Evolutionary conservation across 1,140 invertebrate species (phyloP).

Genomic region (Drosophila kanapiae): DNA sequence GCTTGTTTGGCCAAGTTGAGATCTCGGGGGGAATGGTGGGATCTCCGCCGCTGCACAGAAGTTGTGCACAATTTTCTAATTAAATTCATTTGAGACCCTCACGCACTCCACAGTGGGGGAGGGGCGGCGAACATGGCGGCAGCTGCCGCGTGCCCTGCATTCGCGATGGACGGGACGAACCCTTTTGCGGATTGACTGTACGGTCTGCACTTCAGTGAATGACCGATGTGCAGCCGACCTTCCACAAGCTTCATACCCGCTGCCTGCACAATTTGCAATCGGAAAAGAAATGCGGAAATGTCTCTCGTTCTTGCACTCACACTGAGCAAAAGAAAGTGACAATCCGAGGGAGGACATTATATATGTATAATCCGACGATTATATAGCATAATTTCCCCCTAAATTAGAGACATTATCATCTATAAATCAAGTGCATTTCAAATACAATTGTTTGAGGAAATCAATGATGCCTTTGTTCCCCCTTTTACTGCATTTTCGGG

Average conservation of each 20-base stretch:
- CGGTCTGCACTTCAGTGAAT: constrained; percentile 26
- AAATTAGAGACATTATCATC: too few species aligned
- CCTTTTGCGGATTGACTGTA: constrained; percentile 42
- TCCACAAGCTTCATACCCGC: constrained; percentile 1
- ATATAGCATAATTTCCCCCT: too few species aligned
- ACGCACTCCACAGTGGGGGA: constrained; percentile 62
- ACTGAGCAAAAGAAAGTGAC: neutral
- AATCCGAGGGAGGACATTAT: neutral
- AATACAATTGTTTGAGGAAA: neutral
- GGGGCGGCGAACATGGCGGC: constrained; percentile 18
- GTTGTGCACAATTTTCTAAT: constrained; percentile 81
- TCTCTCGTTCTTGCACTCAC: constrained; percentile 6
- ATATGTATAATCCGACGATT: neutral
- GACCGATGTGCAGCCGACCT: constrained; percentile 41
- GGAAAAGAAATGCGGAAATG: constrained; percentile 48
- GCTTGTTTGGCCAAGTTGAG: constrained; percentile 61
- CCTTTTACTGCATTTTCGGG: too few species aligned
- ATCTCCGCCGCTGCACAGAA: constrained; percentile 44
- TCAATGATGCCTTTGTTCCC: accelerated
- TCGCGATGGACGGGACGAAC: constrained; percentile 42
- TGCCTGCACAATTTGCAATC: constrained; percentile 46
- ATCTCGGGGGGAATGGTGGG: constrained; percentile 7
- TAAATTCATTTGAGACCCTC: constrained; percentile 84
- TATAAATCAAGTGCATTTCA: neutral
- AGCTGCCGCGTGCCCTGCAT: constrained; percentile 68